Base-by-base conservation (phyloP, 2,888 invertebrate genomes). In the Lamellibrachia columna region DNA sequence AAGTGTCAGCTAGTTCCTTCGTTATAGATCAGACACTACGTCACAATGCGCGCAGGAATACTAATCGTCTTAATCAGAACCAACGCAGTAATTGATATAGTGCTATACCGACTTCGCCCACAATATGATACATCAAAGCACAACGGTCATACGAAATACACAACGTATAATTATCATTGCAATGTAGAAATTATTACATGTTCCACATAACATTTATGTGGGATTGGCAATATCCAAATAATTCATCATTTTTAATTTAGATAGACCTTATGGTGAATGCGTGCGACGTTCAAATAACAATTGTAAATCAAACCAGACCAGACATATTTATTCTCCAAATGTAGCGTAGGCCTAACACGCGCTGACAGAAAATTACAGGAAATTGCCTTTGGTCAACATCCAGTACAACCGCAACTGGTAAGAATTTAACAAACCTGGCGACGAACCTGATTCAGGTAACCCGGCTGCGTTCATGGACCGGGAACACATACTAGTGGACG, bases 361-460 rank as follows among this genome's bases (percentile, higher is more conserved):
- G 22, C 75, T 75, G 75, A 15, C 11, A 75, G 22, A 75, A 3
- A 75, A 15, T 22, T 75, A 75, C 75, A 15, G 75, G 75, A 75
- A 75, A 75, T 15, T 75, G 75, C 75, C 22, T 75, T 75, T 75
- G 75, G 75, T 15, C 75, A 9, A 75, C 22, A 4, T 15, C 15
- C 15, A 15, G 4, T 22, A 75, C 75, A 75, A 75, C 75, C 22
- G 22, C 75, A 75, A 22, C 22, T 6, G 22, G 15, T 15, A 75
- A 15, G 75, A 75, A 75, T 75, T 75, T 11, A 75, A 75, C 75
- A 75, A 75, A 75, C 75, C 75, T 75, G 75, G 75, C 75, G 75
- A 22, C 75, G 75, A 75, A 15, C 22, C 15, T 75, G 75, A 15
- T 15, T 2, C 75, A 75, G 75, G 22, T 15, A 75, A 75, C 75